Conservation (phyloP, 1,140 invertebrate genomes). For the Polypedilum vanderplanki region DNA sequence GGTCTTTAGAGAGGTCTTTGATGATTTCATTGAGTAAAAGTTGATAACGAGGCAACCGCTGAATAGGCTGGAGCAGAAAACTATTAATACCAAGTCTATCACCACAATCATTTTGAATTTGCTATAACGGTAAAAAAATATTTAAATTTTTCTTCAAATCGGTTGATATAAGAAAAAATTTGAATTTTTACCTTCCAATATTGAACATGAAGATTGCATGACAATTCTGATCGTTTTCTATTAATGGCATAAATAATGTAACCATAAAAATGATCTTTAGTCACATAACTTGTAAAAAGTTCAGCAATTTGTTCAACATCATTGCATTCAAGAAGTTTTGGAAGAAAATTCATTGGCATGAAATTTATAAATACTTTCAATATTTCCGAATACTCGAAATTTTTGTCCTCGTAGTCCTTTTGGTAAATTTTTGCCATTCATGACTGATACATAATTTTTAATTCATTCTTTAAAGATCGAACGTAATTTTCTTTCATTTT, state of each 20-base stretch:
- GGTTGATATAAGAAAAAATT: not conserved
- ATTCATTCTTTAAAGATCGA: slow-evolving; percentile 38
- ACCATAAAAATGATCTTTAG: slow-evolving; percentile 41
- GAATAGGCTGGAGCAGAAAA: slow-evolving; percentile 42
- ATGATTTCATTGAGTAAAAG: slow-evolving; percentile 39
- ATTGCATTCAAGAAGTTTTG: slow-evolving; percentile 38
- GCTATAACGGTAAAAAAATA: slow-evolving; percentile 33
- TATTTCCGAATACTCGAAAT: slow-evolving; percentile 42
- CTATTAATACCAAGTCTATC: slow-evolving; percentile 44
- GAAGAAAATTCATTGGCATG: slow-evolving; percentile 41
- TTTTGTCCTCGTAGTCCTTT: slow-evolving; percentile 40
- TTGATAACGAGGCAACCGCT: slow-evolving; percentile 42
- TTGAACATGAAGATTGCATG: slow-evolving; percentile 41
- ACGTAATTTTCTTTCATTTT: slow-evolving; percentile 43
- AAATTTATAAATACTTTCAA: slow-evolving; percentile 41
- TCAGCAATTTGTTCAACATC: slow-evolving; percentile 32
- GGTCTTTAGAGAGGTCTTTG: slow-evolving; percentile 24
- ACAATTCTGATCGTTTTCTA: slow-evolving; percentile 41
- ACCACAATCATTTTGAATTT: slow-evolving; percentile 39
- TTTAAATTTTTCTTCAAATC: not conserved
- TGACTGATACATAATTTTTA: slow-evolving; percentile 41
- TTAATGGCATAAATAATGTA: slow-evolving; percentile 45
- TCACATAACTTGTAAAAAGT: not conserved
- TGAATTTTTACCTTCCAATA: slow-evolving; percentile 37
- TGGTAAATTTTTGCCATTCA: slow-evolving; percentile 37